phyloP scores from a whole-genome alignment of 2,113 vertebrate species.

The Notothenia rossii region DNA sequence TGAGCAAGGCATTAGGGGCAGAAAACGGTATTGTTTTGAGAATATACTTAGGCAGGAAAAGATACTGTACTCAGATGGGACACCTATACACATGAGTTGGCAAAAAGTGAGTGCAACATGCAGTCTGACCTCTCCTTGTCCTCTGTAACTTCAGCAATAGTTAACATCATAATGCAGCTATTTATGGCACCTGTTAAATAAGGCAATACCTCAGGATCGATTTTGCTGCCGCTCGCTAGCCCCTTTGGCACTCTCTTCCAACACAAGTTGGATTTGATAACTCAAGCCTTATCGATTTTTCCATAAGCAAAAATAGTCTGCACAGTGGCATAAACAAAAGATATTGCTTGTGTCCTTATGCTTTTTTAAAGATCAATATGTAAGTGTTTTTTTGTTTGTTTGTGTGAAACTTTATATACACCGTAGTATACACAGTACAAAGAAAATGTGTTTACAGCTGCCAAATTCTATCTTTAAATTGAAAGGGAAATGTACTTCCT shows the following conservation, averaged over 20 bases:
- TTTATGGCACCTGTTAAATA: constrained; percentile 93
- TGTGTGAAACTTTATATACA: constrained; percentile 3
- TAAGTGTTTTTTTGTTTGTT: constrained; percentile 46
- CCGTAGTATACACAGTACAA: neutral
- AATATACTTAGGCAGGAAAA: constrained; percentile 5
- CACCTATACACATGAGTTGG: neutral
- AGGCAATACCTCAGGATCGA: constrained; percentile 93
- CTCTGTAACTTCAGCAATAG: constrained; percentile 81
- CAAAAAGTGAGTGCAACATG: constrained; percentile 48
- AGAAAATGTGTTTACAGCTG: neutral
- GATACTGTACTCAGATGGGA: neutral
- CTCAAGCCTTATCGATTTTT: constrained; percentile 94
- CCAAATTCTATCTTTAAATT: neutral
- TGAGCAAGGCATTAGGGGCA: neutral
- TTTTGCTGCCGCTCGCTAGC: constrained; percentile 85
- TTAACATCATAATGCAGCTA: constrained; percentile 86
- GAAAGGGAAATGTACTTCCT: neutral
- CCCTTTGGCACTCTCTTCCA: constrained; percentile 74
- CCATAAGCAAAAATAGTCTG: constrained; percentile 90
- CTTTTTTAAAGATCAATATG: constrained; percentile 47
- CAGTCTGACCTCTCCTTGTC: constrained; percentile 65
- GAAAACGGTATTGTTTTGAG: neutral
- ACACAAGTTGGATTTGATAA: constrained; percentile 88
- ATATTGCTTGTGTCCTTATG: constrained; percentile 65
- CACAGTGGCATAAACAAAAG: constrained; percentile 70